Conservation (phyloP, 2,888 invertebrate species). For the Hesperia comma region DNA sequence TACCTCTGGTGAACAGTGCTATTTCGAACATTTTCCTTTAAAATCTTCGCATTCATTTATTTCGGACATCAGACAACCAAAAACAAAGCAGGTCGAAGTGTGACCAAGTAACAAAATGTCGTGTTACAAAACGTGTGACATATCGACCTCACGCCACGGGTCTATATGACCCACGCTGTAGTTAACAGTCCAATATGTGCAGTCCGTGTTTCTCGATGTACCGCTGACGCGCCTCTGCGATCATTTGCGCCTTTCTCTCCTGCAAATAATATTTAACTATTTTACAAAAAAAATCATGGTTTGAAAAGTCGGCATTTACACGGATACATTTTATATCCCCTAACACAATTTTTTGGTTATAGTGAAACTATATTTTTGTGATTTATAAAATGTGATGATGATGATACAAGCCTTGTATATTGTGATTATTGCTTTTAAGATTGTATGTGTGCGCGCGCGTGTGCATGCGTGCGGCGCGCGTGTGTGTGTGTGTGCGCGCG, state of each 20-base stretch:
- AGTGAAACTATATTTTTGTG: too few species aligned
- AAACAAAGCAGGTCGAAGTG: not conserved
- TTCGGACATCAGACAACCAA: not conserved
- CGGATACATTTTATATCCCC: too few species aligned
- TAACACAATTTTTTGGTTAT: too few species aligned
- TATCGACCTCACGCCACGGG: not conserved
- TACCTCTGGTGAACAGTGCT: too few species aligned
- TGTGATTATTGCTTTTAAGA: too few species aligned
- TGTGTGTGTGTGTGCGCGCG: too few species aligned
- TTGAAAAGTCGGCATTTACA: too few species aligned
- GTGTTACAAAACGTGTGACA: not conserved
- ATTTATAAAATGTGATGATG: too few species aligned
- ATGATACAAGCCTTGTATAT: too few species aligned
- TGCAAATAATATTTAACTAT: slow-evolving; percentile 77
- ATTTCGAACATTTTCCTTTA: too few species aligned
- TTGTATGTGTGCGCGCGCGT: too few species aligned
- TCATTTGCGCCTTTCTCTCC: slow-evolving; percentile 90
- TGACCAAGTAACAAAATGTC: not conserved
- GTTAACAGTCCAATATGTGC: slow-evolving; percentile 55
- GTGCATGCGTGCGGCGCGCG: too few species aligned
- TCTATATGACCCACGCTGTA: not conserved
- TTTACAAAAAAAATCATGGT: not conserved
- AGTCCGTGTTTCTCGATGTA: slow-evolving; percentile 91
- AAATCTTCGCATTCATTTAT: not conserved
- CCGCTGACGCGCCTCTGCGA: slow-evolving; percentile 89